Evolutionary conservation across 2,113 vertebrate genomes (phyloP).

Genomic region (Polypterus bichir): DNA sequence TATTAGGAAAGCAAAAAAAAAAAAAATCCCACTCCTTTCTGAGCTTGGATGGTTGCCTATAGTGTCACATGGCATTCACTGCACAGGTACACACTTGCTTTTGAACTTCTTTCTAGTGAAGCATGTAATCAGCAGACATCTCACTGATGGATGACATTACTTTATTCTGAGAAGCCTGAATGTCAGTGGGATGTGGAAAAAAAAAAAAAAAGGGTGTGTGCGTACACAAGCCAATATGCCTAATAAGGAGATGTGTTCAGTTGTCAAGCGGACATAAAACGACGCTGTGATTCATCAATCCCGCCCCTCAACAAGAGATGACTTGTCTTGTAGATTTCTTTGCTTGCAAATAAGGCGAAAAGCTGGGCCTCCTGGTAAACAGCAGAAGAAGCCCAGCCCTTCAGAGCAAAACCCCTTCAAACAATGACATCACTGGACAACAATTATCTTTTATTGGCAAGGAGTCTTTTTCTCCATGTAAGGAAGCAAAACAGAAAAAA

Average conservation of each 20-base stretch:
- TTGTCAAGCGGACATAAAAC: conserved; percentile 26
- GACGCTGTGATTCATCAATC: conserved; percentile 16
- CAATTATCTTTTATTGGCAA: conserved; percentile 20
- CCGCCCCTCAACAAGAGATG: conserved; percentile 27
- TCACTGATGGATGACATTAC: too few relatives aligned
- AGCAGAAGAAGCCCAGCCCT: conserved; percentile 31
- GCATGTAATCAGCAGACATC: too few relatives aligned
- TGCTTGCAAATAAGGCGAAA: conserved; percentile 50
- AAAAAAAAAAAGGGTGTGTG: too few relatives aligned
- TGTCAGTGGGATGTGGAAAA: too few relatives aligned
- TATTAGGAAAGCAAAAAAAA: too few relatives aligned
- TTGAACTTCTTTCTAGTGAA: too few relatives aligned
- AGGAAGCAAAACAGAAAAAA: background rate
- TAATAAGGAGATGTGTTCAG: conserved; percentile 39
- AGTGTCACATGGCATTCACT: too few relatives aligned
- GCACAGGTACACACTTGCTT: too few relatives aligned
- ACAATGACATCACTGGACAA: conserved; percentile 35
- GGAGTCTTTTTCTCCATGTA: conserved; percentile 8
- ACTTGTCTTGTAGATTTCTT: conserved; percentile 65
- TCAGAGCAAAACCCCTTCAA: conserved; percentile 20
- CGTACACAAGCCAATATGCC: conserved; percentile 21
- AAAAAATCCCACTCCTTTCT: too few relatives aligned
- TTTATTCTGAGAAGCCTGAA: too few relatives aligned
- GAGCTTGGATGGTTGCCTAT: too few relatives aligned
- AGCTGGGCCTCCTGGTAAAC: conserved; percentile 35